phyloP scores from a whole-genome alignment of 2,113 vertebrate species.

The Irena cyanogastra region DNA sequence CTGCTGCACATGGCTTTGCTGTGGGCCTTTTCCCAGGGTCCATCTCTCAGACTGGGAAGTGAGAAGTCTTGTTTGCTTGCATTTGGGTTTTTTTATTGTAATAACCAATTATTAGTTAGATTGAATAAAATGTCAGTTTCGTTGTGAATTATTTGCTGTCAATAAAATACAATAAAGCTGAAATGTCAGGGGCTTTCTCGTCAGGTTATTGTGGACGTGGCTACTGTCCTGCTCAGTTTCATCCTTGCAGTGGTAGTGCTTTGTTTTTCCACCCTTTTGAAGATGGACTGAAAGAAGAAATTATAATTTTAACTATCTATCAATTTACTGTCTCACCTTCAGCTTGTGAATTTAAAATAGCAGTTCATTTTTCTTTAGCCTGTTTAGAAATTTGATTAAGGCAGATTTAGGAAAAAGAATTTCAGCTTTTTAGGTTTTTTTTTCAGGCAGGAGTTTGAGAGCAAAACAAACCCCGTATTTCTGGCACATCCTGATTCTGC shows the following conservation, averaged over 20 bases:
- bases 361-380: background rate
- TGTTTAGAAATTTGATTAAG: background rate
- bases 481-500: background rate
- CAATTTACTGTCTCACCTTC: background rate
- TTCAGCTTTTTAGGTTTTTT: background rate
- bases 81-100: background rate
- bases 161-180: background rate
- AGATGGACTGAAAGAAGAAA: background rate
- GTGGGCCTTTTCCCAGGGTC: background rate
- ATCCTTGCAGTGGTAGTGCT: background rate
- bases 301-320: background rate
- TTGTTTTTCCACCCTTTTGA: background rate
- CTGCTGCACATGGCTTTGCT: background rate
- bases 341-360: background rate
- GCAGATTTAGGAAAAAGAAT: background rate
- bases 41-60: background rate
- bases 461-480: background rate
- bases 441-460: background rate
- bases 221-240: background rate
- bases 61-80: background rate
- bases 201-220: background rate
- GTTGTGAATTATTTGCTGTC: background rate
- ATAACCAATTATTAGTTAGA: background rate
- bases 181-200: background rate
- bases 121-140: background rate